These are phyloP conservation scores for Dryas iulia DNA, from an alignment of 1,140 invertebrate species.

Conservation along the genomic window DNA sequence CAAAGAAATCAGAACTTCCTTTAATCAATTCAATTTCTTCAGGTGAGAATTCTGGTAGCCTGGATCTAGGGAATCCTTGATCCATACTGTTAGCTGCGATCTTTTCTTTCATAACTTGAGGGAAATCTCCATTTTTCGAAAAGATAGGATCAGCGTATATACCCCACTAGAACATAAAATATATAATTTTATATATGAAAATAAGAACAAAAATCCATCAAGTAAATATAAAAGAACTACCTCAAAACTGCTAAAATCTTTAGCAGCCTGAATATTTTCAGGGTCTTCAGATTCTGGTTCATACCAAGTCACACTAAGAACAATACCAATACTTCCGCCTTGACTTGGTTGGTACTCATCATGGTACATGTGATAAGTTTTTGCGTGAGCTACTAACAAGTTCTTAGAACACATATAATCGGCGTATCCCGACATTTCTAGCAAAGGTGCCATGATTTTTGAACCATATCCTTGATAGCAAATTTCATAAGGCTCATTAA, in stretches of 20 bases:
- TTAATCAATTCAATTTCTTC: conserved; percentile 49
- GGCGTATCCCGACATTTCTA: conserved; percentile 74
- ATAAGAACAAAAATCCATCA: neutral
- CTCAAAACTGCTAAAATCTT: conserved; percentile 73
- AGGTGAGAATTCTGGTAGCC: conserved; percentile 65
- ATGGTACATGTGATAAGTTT: conserved; percentile 82
- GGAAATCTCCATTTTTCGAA: conserved; percentile 81
- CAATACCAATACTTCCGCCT: conserved; percentile 78
- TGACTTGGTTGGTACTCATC: conserved; percentile 50
- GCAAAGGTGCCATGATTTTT: conserved; percentile 71
- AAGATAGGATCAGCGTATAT: conserved; percentile 80
- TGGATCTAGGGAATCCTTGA: conserved; percentile 59
- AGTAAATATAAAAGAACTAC: conserved; percentile 32
- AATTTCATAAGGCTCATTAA: conserved; percentile 85
- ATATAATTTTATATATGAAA: neutral
- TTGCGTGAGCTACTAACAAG: conserved; percentile 54
- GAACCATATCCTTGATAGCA: conserved; percentile 81
- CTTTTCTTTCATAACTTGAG: conserved; percentile 77
- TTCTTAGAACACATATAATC: conserved; percentile 76
- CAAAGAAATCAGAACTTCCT: conserved; percentile 81
- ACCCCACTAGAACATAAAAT: conserved; percentile 45
- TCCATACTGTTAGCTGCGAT: conserved; percentile 75
- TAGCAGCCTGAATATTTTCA: conserved; percentile 75
- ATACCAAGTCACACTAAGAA: conserved; percentile 73
- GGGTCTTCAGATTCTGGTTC: conserved; percentile 71